phyloP scores from a whole-genome alignment of 2,797 vertebrate genomes.

The Rhinogobio ventralis region DNA sequence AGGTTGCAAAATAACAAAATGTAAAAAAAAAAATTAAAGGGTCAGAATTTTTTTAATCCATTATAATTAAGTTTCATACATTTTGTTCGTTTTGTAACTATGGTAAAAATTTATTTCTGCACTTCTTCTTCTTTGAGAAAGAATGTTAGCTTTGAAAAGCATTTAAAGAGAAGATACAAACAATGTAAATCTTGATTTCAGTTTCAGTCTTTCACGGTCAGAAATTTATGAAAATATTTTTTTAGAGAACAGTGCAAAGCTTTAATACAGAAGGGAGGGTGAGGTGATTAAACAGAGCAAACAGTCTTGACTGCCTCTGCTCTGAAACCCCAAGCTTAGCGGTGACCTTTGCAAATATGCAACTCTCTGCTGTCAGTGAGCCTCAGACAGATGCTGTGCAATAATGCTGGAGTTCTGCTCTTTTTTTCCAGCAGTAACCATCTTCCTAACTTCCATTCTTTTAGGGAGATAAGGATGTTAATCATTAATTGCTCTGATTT shows the following conservation, averaged over 20 bases:
- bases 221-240: background rate
- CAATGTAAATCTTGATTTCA: background rate
- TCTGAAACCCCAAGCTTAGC: slow-evolving; percentile 42
- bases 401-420: slow-evolving; percentile 26
- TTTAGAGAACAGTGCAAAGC: background rate
- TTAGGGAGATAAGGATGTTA: slow-evolving; percentile 45
- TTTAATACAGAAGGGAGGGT: slow-evolving; percentile 6
- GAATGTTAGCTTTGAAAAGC: background rate
- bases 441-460: slow-evolving; percentile 27
- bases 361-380: slow-evolving; percentile 29
- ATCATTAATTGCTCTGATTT: slow-evolving; percentile 13
- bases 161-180: background rate
- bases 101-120: background rate
- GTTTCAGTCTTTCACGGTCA: background rate
- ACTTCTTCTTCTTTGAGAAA: background rate
- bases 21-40: background rate
- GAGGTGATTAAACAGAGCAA: slow-evolving; percentile 33
- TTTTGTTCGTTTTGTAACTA: background rate
- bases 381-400: slow-evolving; percentile 46
- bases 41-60: background rate
- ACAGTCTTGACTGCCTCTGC: slow-evolving; percentile 34
- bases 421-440: slow-evolving; percentile 32
- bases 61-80: background rate
- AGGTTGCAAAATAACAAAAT: background rate
- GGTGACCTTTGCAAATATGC: slow-evolving; percentile 47